These are phyloP conservation scores for Temnothorax rugatulus DNA, from an alignment of 2,888 invertebrate species.

Conservation along the genomic window DNA sequence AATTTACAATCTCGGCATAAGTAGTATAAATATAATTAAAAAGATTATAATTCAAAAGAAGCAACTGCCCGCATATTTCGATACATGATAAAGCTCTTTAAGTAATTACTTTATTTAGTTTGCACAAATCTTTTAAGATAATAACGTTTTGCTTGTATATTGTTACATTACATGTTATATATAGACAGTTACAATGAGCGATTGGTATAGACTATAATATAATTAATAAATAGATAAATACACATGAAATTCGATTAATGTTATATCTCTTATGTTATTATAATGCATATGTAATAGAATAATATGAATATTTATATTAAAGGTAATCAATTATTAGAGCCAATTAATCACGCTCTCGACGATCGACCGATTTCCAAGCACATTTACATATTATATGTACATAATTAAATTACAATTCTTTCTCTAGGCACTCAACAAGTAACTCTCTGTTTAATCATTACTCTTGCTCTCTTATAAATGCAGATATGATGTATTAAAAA, in stretches of 20 bases:
- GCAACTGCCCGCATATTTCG: not conserved
- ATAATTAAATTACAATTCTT: slow-evolving; percentile 27
- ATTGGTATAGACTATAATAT: not conserved
- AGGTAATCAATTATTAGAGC: slow-evolving; percentile 67
- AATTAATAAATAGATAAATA: slow-evolving; percentile 9
- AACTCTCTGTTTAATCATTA: slow-evolving; percentile 5
- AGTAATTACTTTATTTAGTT: not conserved
- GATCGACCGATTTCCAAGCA: not conserved
- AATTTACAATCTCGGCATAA: slow-evolving; percentile 53
- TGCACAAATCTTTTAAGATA: not conserved
- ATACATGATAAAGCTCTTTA: slow-evolving; percentile 22
- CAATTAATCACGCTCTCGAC: slow-evolving; percentile 60
- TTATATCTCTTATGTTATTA: slow-evolving; percentile 31
- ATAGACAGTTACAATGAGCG: not conserved
- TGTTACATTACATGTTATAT: not conserved
- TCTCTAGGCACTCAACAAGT: slow-evolving; percentile 1
- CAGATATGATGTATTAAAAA: not conserved
- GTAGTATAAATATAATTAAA: slow-evolving; percentile 51
- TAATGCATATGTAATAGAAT: not conserved
- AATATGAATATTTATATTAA: slow-evolving; percentile 2
- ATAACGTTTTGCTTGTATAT: not conserved
- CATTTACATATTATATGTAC: not conserved
- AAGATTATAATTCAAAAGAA: slow-evolving; percentile 22
- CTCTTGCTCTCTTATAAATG: not conserved
- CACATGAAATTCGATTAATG: slow-evolving; percentile 43